phyloP scores from a whole-genome alignment of 1,140 invertebrate species.

The Lamellibrachia luymesi region DNA sequence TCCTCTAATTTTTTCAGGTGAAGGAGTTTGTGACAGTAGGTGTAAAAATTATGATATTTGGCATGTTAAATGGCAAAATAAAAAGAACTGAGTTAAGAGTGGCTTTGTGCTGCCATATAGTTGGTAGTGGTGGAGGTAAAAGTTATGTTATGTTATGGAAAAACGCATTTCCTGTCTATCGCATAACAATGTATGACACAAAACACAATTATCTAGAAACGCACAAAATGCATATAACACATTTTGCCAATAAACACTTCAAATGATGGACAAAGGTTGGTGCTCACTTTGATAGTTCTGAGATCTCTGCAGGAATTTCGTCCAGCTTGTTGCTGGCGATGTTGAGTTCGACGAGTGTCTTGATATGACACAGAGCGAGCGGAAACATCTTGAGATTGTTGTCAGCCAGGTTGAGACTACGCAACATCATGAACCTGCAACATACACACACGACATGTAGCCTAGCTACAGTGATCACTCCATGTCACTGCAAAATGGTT shows the following conservation, averaged over 20 bases:
- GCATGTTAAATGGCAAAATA: no score
- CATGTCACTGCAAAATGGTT: background rate
- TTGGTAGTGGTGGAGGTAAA: no score
- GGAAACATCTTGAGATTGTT: conserved; percentile 52
- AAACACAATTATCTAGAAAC: no score
- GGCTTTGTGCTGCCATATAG: no score
- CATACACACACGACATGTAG: conserved; percentile 18
- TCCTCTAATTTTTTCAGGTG: no score
- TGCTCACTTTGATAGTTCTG: conserved; percentile 48
- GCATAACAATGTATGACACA: no score
- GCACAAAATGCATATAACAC: no score
- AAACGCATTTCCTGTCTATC: no score
- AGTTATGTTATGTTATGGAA: no score
- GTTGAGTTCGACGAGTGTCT: conserved; percentile 52
- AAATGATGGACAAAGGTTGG: background rate
- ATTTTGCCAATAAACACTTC: background rate
- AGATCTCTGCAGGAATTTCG: conserved; percentile 49
- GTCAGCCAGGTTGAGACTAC: conserved; percentile 54
- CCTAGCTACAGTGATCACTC: background rate
- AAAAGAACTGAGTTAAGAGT: no score
- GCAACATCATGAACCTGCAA: conserved; percentile 44
- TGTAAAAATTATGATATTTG: no score
- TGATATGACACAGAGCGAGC: conserved; percentile 45
- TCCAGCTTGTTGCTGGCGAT: conserved; percentile 53
- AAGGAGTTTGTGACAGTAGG: no score